Evolutionary conservation across 2,888 invertebrate genomes (phyloP), one percentile per base, ranked within the genome.

Genomic region (Ophion obscuratus): DNA sequence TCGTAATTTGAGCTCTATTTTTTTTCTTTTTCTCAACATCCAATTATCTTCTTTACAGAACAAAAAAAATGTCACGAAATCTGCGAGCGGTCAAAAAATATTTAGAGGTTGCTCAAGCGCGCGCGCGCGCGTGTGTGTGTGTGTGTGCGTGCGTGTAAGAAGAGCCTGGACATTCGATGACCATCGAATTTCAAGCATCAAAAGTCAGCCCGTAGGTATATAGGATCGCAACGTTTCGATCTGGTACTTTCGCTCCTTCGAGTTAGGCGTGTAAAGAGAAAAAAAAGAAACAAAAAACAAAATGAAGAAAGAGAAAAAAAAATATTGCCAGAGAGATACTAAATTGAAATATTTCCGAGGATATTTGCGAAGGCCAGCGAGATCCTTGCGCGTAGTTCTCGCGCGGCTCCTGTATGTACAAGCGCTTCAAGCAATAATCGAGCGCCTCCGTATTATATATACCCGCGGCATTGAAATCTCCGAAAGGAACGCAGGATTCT

Each of bases 391-490:
- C 44, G 66, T 59, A 79, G 61, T 27, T 70, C 31, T 40, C 59
- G 57, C 66, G 47, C 14, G 47, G 14, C 47, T 47, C 14, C 47
- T 47, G 47, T 47, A 47, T 47, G 66, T 68, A 47, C 53, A 36
- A 44, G 59, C 61, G 61, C 24, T 68, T 53, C 31, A 62, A 74
- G 40, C 47, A 67, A 47, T 31, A 27, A 40, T 40, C 40, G 40
- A 27, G 73, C 36, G 31, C n/a, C 66, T 47, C 47, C 47, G 47
- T 47, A 47, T 47, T 47, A 11, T 67, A 44, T 14, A 68, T 66
- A 64, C 44, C 17, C 76, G 85, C 80, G 83, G 83, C 85, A 85
- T 85, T 85, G 85, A 85, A 83, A 85, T 85, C 85, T 83, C 85
- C 83, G 76, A 83, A 85, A 85, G 76, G 71, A 44, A 66, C 76